phyloP scores from a whole-genome alignment of 2,888 invertebrate species.

The Bombyx huttoni region DNA sequence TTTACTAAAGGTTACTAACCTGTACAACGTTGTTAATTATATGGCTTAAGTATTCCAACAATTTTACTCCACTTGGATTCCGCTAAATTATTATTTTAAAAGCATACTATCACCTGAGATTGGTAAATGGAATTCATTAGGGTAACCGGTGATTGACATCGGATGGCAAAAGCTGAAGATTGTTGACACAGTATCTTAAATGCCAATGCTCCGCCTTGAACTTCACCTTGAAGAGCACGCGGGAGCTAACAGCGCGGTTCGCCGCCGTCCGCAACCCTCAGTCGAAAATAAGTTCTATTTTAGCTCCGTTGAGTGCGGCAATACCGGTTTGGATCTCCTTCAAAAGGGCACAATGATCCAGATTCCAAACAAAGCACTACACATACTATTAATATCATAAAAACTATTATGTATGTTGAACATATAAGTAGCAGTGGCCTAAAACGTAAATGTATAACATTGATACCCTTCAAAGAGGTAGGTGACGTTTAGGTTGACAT shows the following conservation, averaged over 20 bases:
- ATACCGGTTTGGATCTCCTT: conserved; percentile 46
- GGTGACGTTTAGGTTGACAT: conserved; percentile 23
- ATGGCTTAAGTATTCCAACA: too few species aligned
- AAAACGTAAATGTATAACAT: neutral
- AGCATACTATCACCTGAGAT: too few species aligned
- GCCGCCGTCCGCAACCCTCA: conserved; percentile 19
- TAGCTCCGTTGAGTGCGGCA: conserved; percentile 25
- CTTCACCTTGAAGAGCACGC: conserved; percentile 46
- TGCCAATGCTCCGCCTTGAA: conserved; percentile 70
- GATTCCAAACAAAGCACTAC: conserved; percentile 17
- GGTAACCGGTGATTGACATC: conserved; percentile 7
- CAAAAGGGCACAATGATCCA: conserved; percentile 44
- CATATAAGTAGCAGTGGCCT: neutral
- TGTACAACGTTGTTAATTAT: too few species aligned
- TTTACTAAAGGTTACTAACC: too few species aligned
- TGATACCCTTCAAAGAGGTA: neutral
- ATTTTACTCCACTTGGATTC: too few species aligned
- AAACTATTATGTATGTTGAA: conserved; percentile 4
- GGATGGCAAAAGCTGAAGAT: conserved; percentile 18
- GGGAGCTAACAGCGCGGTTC: conserved; percentile 30
- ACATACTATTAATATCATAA: conserved; percentile 1
- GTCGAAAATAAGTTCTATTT: conserved; percentile 23
- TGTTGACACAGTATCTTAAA: conserved; percentile 61
- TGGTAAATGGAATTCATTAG: too few species aligned
- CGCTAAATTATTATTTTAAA: too few species aligned